Percentiles rank a stretch among this genome's conserved stretches.
These are phyloP conservation scores for Andrena bicolor DNA, from an alignment of 2,888 invertebrate species.

Conservation along the genomic window DNA sequence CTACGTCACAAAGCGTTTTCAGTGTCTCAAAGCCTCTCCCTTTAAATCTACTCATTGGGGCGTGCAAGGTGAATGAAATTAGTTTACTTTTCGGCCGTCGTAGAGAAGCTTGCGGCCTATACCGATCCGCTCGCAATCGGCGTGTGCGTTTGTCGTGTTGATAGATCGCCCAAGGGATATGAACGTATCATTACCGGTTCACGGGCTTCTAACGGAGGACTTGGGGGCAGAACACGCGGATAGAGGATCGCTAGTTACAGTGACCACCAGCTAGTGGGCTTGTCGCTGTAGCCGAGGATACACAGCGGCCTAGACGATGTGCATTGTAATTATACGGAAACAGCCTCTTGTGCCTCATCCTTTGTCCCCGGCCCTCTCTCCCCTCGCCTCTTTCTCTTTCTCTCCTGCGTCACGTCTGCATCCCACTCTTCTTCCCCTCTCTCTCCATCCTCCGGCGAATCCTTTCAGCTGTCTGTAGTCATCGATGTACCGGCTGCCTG, in stretches of 20 bases:
- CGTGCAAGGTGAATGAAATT: too few species aligned
- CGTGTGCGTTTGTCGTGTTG: slow-evolving; percentile 63
- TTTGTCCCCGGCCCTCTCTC: slow-evolving; percentile 27
- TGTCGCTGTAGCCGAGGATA: slow-evolving; percentile 74
- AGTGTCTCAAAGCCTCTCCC: too few species aligned
- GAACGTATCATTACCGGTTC: slow-evolving; percentile 79
- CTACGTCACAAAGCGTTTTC: too few species aligned
- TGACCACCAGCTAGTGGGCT: slow-evolving; percentile 66
- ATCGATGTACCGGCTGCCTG: slow-evolving; percentile 45
- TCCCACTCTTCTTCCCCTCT: neutral
- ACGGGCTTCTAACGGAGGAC: slow-evolving; percentile 53
- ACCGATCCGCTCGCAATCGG: slow-evolving; percentile 41
- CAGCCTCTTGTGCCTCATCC: slow-evolving; percentile 59
- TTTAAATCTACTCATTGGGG: too few species aligned
- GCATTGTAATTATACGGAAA: slow-evolving; percentile 78
- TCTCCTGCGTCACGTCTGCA: neutral
- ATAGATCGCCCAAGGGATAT: slow-evolving; percentile 79
- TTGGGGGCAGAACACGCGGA: slow-evolving; percentile 40
- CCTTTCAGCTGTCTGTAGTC: slow-evolving; percentile 48
- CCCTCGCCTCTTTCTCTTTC: slow-evolving; percentile 19
- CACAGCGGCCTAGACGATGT: slow-evolving; percentile 74
- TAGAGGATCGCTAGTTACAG: slow-evolving; percentile 51
- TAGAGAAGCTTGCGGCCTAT: slow-evolving; percentile 7
- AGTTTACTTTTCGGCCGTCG: neutral
- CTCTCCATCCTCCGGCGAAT: slow-evolving; percentile 16